A percentile compares a stretch with the other conserved stretches of the same genome.
Evolutionary conservation across 2,113 vertebrate species (phyloP).

Genomic region (Marmota monax): DNA sequence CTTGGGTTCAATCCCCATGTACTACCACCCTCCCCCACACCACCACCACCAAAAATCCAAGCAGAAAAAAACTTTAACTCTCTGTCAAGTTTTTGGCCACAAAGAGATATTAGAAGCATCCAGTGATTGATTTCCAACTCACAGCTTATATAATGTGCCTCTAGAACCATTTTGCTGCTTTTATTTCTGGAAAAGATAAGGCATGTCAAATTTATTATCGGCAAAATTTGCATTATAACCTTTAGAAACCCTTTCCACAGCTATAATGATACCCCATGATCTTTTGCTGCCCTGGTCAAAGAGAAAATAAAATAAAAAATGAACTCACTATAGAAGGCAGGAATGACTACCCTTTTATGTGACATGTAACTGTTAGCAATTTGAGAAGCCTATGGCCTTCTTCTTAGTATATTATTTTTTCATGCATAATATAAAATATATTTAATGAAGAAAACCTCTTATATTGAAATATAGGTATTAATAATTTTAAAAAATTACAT

Average conservation of each 20-base stretch:
- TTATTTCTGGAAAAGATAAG: conserved; percentile 5
- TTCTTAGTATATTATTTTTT: background rate
- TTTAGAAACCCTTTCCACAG: background rate
- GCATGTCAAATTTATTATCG: background rate
- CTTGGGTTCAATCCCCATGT: too few relatives aligned
- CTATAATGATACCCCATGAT: background rate
- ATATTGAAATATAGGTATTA: background rate
- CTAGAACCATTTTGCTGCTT: background rate
- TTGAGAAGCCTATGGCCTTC: background rate
- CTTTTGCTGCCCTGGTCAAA: background rate
- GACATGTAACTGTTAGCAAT: background rate
- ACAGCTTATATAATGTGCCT: background rate
- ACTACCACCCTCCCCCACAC: too few relatives aligned
- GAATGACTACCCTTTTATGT: background rate
- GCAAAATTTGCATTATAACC: background rate
- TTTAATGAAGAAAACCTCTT: background rate
- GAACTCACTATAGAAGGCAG: background rate
- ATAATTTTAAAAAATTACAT: background rate
- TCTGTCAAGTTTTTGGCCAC: background rate
- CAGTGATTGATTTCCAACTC: background rate
- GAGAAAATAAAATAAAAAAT: background rate
- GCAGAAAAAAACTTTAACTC: background rate
- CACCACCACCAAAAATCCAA: too few relatives aligned
- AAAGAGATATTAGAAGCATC: background rate
- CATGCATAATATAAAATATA: background rate